Evolutionary conservation across 2,888 invertebrate species (phyloP), one percentile per base, ranked within the genome.

Genomic region (Drosophila greeni): DNA sequence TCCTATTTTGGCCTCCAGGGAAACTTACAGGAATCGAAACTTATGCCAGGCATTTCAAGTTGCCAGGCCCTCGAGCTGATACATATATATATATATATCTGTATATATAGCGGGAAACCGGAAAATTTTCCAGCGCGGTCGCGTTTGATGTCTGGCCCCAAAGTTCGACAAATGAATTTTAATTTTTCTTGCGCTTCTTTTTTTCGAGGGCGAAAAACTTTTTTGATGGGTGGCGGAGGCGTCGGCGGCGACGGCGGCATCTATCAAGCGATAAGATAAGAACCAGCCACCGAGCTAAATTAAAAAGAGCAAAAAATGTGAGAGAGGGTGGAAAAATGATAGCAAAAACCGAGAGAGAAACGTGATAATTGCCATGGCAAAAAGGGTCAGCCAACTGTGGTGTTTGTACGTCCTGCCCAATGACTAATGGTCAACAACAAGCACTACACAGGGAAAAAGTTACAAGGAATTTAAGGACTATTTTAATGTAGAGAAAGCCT

Each of bases 291-390:
- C 47, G 47, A 33, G 68, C 48, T 47, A 69, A 68, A 64, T 68
- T 58, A 69, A 56, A 62, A 62, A 43, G 62, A 52, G 43, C 64
- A 29, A 43, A 47, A 62, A 72, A 23, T 43, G 52, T 42, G 49
- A 16, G 33, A 45, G 31, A 9, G 40, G 6, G 23, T 9, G 36
- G 14, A 26, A 24, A 64, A 61, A 51, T 64, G 66, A 58, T 67
- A 58, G 54, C 66, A 66, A 53, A 59, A 60, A 64, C 60, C 49
- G 56, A 58, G 56, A 53, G 66, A 53, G 66, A 72, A 72, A 79
- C 79, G 76, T 82, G 79, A 82, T 79, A 82, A 79, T 79, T 79
- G 79, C 76, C 72, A 73, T 61, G 69, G 76, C 73, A 69, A 70
- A 75, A 79, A 76, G 82, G 79, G 82, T 79, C 82, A 75, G 65